Evolutionary conservation across 1,140 invertebrate species (phyloP).

Genomic region (Dolichoris vasculosae): DNA sequence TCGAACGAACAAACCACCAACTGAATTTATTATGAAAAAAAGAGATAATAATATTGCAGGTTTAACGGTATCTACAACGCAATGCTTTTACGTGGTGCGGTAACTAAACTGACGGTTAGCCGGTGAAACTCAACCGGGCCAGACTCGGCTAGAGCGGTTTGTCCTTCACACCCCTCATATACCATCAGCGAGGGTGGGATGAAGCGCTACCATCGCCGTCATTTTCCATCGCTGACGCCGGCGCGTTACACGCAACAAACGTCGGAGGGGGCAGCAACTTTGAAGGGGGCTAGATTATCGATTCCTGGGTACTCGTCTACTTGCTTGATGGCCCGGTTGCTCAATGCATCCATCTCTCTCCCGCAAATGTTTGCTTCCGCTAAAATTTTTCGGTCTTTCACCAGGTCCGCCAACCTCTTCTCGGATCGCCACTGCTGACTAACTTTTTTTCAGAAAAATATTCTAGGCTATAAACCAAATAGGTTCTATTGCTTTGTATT

Average conservation of each 20-base stretch:
- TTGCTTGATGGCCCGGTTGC: conserved; percentile 18
- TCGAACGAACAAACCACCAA: conserved; percentile 60
- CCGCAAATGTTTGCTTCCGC: neutral
- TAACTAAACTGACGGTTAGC: conserved; percentile 75
- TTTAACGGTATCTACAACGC: conserved; percentile 74
- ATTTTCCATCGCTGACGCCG: conserved; percentile 51
- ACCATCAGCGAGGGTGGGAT: conserved; percentile 44
- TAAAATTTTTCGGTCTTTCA: neutral
- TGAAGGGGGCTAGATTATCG: conserved; percentile 68
- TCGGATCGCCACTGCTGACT: neutral
- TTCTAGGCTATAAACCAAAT: neutral
- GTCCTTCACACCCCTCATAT: neutral
- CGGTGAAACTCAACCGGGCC: conserved; percentile 38
- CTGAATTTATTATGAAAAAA: conserved; percentile 55
- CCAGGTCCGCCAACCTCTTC: conserved; percentile 19
- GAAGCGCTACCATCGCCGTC: conserved; percentile 39
- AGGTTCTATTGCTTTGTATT: neutral
- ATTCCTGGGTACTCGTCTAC: conserved; percentile 57
- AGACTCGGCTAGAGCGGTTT: conserved; percentile 62
- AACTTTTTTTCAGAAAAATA: conserved; percentile 30
- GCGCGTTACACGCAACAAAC: conserved; percentile 37
- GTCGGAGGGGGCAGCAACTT: conserved; percentile 22
- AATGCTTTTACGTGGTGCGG: conserved; percentile 76
- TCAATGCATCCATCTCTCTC: neutral
- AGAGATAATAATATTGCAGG: conserved; percentile 73